A percentile compares a stretch with the other conserved stretches of the same genome.
Evolutionary conservation across 2,113 vertebrate genomes (phyloP).

Genomic region (Zosterops borbonicus): DNA sequence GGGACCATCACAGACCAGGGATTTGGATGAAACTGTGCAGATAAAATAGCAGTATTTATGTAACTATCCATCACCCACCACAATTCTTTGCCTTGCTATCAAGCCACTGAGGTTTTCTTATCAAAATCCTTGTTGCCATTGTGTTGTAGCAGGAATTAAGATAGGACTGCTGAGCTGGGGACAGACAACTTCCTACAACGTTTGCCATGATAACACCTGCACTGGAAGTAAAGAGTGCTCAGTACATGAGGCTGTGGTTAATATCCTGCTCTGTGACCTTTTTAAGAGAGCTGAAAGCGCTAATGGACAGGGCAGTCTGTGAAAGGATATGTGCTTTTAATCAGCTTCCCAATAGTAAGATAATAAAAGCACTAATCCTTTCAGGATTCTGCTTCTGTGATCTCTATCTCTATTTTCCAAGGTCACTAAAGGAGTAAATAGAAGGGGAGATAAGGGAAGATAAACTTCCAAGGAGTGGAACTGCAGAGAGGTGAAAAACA

Average conservation of each 20-base stretch:
- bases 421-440: not conserved
- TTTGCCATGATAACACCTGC: not conserved
- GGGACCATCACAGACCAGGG: not conserved
- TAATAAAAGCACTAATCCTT: constrained; percentile 2
- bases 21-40: not conserved
- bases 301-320: not conserved
- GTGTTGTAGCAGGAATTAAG: not conserved
- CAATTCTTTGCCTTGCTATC: not conserved
- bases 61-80: not conserved
- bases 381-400: not conserved
- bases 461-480: not conserved
- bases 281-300: not conserved
- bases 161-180: not conserved
- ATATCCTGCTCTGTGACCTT: not conserved
- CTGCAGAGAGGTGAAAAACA: not conserved
- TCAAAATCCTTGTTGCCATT: not conserved
- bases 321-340: not conserved
- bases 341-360: not conserved
- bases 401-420: not conserved
- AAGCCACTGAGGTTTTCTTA: not conserved
- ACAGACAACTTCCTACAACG: not conserved
- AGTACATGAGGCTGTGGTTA: not conserved
- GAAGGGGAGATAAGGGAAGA: not conserved
- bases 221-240: not conserved
- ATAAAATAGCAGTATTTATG: not conserved